These are phyloP conservation scores for Dysmachus trigonus DNA, from an alignment of 2,888 invertebrate species.

Conservation along the genomic window DNA sequence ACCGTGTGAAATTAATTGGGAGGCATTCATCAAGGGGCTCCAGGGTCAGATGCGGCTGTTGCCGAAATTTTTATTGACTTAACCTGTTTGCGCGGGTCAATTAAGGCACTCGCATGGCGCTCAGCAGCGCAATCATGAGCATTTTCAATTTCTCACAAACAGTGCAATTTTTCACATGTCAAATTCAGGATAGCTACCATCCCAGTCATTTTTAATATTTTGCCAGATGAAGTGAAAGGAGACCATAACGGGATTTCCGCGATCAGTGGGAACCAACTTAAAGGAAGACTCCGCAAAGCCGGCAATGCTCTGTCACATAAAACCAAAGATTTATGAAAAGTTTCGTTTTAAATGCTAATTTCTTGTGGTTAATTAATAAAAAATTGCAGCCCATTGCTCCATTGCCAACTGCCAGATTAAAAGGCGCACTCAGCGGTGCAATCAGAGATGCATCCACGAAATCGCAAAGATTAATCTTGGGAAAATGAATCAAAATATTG, in stretches of 20 bases:
- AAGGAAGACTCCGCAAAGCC: background rate
- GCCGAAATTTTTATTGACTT: conserved; percentile 37
- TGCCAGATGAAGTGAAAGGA: conserved; percentile 11
- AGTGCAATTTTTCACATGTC: conserved; percentile 10
- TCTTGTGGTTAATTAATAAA: conserved; percentile 22
- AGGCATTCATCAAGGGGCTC: conserved; percentile 44
- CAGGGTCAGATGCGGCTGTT: conserved; percentile 17
- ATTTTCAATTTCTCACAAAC: conserved; percentile 16
- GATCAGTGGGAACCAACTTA: background rate
- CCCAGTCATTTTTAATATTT: conserved; percentile 29
- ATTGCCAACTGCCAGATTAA: background rate
- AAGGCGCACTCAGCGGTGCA: background rate
- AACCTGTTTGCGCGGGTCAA: conserved; percentile 32
- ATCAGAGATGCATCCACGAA: background rate
- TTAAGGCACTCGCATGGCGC: conserved; percentile 2
- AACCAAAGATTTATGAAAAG: conserved; percentile 16
- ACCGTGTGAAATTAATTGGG: conserved; percentile 48
- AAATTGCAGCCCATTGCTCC: conserved; percentile 5
- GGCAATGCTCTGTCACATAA: background rate
- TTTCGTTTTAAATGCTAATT: conserved; percentile 22
- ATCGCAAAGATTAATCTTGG: background rate
- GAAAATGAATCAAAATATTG: background rate
- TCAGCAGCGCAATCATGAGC: background rate
- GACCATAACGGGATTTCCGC: conserved; percentile 19
- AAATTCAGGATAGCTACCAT: conserved; percentile 31